Conservation (phyloP, 1,140 invertebrate species). For the Euglossa dilemma region DNA sequence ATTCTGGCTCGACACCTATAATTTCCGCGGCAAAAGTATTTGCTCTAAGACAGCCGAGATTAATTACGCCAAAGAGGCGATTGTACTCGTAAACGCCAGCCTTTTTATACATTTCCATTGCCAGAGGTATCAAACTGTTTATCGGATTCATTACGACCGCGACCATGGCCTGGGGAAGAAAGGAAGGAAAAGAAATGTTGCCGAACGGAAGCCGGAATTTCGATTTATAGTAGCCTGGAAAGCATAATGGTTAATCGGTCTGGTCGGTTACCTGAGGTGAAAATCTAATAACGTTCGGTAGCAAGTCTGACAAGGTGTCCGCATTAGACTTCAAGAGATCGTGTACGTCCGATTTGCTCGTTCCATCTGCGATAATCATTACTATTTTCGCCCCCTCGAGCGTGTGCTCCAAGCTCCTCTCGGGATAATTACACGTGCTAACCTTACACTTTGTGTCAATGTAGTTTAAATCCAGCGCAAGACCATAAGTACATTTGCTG, state of each 20-base stretch:
- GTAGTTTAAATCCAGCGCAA: conserved; percentile 84
- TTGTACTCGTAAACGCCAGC: conserved; percentile 86
- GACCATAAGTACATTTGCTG: conserved; percentile 78
- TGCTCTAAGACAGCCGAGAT: conserved; percentile 89
- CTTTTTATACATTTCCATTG: conserved; percentile 84
- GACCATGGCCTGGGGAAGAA: conserved; percentile 81
- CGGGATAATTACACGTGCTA: conserved; percentile 80
- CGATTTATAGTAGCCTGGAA: background rate
- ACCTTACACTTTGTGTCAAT: conserved; percentile 87
- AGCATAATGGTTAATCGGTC: background rate
- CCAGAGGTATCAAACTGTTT: conserved; percentile 84
- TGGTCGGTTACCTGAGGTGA: conserved; percentile 80
- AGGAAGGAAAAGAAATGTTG: background rate
- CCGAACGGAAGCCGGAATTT: too few relatives aligned
- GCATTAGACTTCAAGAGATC: conserved; percentile 81
- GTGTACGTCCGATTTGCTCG: conserved; percentile 47
- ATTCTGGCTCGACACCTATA: conserved; percentile 84
- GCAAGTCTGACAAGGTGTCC: conserved; percentile 79
- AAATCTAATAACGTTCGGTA: conserved; percentile 80
- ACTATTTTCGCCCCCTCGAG: conserved; percentile 83
- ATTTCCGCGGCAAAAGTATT: conserved; percentile 87
- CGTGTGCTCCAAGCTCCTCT: conserved; percentile 69
- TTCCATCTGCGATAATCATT: conserved; percentile 79
- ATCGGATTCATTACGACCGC: conserved; percentile 84
- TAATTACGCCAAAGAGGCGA: conserved; percentile 90